A percentile compares a stretch with the other conserved stretches of the same genome.
Evolutionary conservation across 1,140 invertebrate genomes (phyloP).

Genomic region (Cheumatopsyche charites): DNA sequence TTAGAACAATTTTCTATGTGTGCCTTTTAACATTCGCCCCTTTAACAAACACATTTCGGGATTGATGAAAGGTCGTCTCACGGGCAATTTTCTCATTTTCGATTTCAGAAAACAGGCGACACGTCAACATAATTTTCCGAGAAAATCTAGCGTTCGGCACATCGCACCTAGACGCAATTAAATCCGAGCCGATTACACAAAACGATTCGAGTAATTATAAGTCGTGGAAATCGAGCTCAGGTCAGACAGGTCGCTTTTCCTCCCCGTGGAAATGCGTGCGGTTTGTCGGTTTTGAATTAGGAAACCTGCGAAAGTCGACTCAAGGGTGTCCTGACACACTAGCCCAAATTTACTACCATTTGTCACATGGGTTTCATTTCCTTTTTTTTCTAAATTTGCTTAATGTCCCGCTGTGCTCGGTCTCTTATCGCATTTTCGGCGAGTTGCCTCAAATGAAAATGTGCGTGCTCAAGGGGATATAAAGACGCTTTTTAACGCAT

Average conservation of each 20-base stretch:
- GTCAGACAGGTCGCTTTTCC: no score
- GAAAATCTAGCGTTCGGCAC: no score
- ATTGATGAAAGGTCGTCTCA: constrained; percentile 7
- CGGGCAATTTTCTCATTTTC: constrained; percentile 9
- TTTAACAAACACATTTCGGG: not conserved
- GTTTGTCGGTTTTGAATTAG: no score
- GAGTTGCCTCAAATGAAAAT: no score
- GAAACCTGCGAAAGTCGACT: not conserved
- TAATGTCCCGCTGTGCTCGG: constrained; percentile 5
- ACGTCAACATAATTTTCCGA: not conserved
- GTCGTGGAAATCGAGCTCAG: no score
- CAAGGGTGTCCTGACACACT: constrained; percentile 18
- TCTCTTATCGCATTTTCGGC: not conserved
- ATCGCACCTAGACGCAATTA: no score
- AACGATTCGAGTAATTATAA: no score
- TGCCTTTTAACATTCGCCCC: not conserved
- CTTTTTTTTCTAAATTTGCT: not conserved
- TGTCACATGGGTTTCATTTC: constrained; percentile 12
- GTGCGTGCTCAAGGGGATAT: no score
- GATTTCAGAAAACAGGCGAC: constrained; percentile 2
- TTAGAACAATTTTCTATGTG: not conserved
- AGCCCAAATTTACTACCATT: constrained; percentile 3
- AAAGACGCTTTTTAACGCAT: no score
- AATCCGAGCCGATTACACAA: no score
- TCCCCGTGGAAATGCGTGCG: no score